These are phyloP conservation scores for Rhagoletis pomonella DNA, from an alignment of 1,140 invertebrate species.

Conservation along the genomic window DNA sequence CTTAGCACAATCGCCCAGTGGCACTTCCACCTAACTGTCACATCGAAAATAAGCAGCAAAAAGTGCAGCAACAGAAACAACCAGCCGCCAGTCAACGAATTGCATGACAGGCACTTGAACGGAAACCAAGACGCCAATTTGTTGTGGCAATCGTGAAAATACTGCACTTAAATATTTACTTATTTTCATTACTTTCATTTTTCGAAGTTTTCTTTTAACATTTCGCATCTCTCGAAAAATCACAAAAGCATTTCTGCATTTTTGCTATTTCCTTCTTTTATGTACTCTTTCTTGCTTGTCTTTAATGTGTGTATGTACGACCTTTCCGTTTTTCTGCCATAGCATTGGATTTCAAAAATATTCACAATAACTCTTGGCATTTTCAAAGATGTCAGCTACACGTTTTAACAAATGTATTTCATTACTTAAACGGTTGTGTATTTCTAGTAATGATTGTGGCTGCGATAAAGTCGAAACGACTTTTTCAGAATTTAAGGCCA, in stretches of 20 bases:
- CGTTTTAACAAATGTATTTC: background rate
- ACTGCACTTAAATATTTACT: too few relatives aligned
- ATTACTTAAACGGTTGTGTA: background rate
- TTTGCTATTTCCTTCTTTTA: background rate
- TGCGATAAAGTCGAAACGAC: too few relatives aligned
- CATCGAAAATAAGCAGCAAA: background rate
- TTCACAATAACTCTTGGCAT: background rate
- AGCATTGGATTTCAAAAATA: background rate
- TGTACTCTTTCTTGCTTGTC: background rate
- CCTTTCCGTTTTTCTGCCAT: background rate
- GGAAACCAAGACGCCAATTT: conserved; percentile 26
- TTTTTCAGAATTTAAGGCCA: too few relatives aligned
- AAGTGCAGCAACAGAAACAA: background rate
- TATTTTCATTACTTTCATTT: too few relatives aligned
- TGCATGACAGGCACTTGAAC: conserved; percentile 20
- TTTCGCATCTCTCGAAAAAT: background rate
- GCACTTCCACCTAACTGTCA: conserved; percentile 23
- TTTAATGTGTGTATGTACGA: background rate
- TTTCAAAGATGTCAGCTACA: background rate
- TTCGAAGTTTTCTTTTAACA: background rate
- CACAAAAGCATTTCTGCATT: background rate
- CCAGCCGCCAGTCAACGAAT: background rate
- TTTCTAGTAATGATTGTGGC: background rate
- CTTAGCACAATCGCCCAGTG: background rate
- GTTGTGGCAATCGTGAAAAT: background rate